Conservation (phyloP, 2,888 invertebrate species). For the Lycocerus yunnanus region DNA sequence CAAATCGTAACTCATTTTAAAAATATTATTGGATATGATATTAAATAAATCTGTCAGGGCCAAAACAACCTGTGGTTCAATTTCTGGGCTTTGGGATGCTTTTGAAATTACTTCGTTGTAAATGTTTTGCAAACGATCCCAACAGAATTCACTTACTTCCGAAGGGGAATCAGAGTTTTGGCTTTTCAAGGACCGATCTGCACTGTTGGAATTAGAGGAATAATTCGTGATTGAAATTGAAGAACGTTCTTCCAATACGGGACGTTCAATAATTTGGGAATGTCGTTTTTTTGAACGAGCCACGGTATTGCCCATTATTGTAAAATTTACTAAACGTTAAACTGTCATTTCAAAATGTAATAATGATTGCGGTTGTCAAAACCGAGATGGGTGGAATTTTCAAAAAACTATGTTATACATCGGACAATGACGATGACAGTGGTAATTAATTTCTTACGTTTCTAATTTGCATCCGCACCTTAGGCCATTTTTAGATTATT, state of each 20-base stretch:
- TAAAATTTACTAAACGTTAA: background rate
- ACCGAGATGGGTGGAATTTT: background rate
- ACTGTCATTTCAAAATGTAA: background rate
- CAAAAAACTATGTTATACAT: background rate
- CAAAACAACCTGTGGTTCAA: background rate
- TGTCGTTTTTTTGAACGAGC: background rate
- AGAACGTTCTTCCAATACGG: background rate
- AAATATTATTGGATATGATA: background rate
- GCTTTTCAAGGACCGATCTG: background rate
- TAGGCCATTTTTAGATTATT: background rate
- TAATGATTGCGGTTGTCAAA: background rate
- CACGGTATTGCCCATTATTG: background rate
- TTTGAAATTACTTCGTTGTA: background rate
- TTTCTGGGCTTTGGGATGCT: background rate
- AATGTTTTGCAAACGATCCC: background rate
- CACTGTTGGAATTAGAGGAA: background rate
- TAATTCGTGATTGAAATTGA: background rate
- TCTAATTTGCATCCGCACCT: background rate
- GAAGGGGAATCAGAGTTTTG: background rate
- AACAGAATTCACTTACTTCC: background rate
- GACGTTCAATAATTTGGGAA: background rate
- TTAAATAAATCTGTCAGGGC: background rate
- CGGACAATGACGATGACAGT: background rate
- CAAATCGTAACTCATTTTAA: background rate
- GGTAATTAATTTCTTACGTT: background rate